A percentile compares a stretch with the other conserved stretches of the same genome.
Evolutionary conservation across 2,888 invertebrate genomes (phyloP).

Genomic region (Tanytarsus gracilentus): DNA sequence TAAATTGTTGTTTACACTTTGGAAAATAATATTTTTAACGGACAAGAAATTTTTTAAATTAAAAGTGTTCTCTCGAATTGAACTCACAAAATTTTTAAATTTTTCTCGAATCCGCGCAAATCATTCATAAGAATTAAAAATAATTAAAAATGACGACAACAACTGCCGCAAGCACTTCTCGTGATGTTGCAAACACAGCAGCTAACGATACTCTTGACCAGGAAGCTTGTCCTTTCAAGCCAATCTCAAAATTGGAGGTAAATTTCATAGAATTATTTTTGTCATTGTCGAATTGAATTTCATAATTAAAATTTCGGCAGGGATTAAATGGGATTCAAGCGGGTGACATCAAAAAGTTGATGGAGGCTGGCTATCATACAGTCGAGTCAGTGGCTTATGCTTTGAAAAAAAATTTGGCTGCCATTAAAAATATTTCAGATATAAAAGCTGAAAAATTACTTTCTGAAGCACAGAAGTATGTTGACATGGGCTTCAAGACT

Average conservation of each 20-base stretch:
- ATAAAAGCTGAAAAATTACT: constrained; percentile 93
- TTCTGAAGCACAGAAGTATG: constrained; percentile 76
- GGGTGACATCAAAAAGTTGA: constrained; percentile 84
- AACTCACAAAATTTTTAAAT: too few species aligned
- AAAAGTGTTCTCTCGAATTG: too few species aligned
- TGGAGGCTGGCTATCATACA: constrained; percentile 89
- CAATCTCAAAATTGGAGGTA: constrained; percentile 65
- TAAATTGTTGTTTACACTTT: too few species aligned
- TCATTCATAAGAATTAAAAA: background rate
- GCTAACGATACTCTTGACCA: constrained; percentile 41
- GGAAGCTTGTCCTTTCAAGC: constrained; percentile 63
- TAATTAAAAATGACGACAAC: background rate
- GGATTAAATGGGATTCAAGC: constrained; percentile 69
- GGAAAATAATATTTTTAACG: too few species aligned
- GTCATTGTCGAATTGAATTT: background rate
- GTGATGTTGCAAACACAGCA: too few species aligned
- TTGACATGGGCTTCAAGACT: constrained; percentile 97
- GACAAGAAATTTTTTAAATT: too few species aligned
- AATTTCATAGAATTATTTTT: constrained; percentile 22
- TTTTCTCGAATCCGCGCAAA: too few species aligned
- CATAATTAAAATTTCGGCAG: background rate
- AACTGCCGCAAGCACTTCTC: background rate
- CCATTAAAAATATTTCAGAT: constrained; percentile 93
- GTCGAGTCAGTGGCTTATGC: constrained; percentile 93
- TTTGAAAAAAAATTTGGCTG: constrained; percentile 73